A percentile compares a stretch with the other conserved stretches of the same genome.
phyloP scores from a whole-genome alignment of 2,113 vertebrate genomes.

The Ciconia maguari region DNA sequence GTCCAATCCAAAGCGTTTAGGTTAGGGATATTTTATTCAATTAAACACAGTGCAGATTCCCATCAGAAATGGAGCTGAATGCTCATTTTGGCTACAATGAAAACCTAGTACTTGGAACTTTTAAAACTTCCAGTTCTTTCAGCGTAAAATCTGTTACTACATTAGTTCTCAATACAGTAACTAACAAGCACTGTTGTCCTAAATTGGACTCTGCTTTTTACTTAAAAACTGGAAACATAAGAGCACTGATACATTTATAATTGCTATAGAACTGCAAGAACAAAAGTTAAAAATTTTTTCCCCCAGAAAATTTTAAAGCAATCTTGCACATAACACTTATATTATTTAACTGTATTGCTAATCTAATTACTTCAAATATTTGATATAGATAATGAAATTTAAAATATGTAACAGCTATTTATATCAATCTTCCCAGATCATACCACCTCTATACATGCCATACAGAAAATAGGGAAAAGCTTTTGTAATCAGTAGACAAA shows the following conservation, averaged over 20 bases:
- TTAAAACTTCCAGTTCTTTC: not conserved
- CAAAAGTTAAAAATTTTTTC: not conserved
- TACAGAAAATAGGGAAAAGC: not conserved
- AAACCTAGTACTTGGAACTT: not conserved
- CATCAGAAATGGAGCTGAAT: not conserved
- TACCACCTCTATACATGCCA: not conserved
- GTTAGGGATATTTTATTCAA: not conserved
- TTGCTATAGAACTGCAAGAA: not conserved
- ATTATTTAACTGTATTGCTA: not conserved
- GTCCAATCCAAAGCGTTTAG: slow-evolving; percentile 42
- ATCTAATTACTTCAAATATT: not conserved
- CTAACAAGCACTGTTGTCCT: not conserved
- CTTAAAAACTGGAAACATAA: not conserved
- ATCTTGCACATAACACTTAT: not conserved
- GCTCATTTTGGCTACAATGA: not conserved
- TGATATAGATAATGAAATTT: not conserved
- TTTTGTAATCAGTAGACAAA: not conserved
- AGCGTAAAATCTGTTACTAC: not conserved
- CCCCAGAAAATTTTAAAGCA: not conserved
- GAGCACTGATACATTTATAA: not conserved
- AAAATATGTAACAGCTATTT: not conserved
- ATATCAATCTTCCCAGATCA: not conserved
- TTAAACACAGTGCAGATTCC: not conserved
- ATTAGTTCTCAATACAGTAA: not conserved
- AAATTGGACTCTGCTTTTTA: not conserved